phyloP scores from a whole-genome alignment of 2,113 vertebrate species.

The Ctenodactylus gundi region DNA sequence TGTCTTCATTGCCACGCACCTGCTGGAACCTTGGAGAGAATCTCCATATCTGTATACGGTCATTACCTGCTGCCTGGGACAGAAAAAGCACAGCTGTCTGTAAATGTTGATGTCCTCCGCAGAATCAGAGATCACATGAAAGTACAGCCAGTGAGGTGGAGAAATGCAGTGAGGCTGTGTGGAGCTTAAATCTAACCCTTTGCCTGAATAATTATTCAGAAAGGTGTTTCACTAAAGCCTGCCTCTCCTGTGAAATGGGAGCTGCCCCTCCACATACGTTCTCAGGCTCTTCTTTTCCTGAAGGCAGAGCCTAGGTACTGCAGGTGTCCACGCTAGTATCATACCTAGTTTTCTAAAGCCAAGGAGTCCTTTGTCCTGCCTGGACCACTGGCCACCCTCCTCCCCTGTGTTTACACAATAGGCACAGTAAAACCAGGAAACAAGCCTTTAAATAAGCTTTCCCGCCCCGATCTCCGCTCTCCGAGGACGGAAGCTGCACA shows the following conservation, averaged over 20 bases:
- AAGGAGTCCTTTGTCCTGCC: background rate
- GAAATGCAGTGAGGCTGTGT: background rate
- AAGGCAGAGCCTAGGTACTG: background rate
- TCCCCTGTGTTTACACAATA: background rate
- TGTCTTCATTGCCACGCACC: background rate
- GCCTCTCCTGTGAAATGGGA: background rate
- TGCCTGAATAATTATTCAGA: background rate
- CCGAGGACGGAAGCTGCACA: slow-evolving; percentile 49
- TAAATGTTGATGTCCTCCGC: too few relatives aligned
- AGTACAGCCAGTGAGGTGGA: background rate
- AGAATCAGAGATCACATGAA: background rate
- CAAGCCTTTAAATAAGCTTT: background rate
- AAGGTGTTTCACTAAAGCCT: background rate
- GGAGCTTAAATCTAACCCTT: background rate
- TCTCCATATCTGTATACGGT: background rate
- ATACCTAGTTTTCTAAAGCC: background rate
- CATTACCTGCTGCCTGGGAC: background rate
- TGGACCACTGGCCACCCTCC: too few relatives aligned
- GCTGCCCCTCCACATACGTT: background rate
- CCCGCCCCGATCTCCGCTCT: background rate
- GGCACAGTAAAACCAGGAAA: slow-evolving; percentile 40
- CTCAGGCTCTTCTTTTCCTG: background rate
- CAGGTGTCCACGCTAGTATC: background rate
- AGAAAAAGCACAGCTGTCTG: too few relatives aligned
- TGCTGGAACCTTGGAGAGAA: background rate